These are phyloP conservation scores for Lipotes vexillifer DNA, from an alignment of 2,113 vertebrate genomes.

Conservation along the genomic window DNA sequence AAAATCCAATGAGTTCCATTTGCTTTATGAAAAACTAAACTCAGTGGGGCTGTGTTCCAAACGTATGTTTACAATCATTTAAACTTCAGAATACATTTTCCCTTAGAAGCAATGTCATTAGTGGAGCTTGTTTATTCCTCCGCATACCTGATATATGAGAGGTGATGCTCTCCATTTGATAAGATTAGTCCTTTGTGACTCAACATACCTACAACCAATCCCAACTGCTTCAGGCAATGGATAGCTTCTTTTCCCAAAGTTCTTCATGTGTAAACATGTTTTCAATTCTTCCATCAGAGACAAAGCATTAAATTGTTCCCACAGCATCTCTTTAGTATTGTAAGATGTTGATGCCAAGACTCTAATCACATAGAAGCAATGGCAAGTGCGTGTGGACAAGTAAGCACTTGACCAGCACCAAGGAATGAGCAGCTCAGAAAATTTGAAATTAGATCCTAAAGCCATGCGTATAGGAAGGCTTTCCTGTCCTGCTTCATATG, in stretches of 20 bases:
- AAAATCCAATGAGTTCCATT: background rate
- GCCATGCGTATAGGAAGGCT: background rate
- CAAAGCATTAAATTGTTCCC: background rate
- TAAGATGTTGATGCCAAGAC: background rate
- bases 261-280: background rate
- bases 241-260: background rate
- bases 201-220: background rate
- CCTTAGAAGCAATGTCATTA: background rate
- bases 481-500: background rate
- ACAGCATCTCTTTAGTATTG: background rate
- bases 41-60: background rate
- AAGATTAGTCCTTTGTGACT: background rate
- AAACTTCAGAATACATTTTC: background rate
- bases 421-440: background rate
- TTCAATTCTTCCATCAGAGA: background rate
- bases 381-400: fast-evolving
- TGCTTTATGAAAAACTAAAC: background rate
- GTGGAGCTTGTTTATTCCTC: background rate
- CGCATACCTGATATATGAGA: background rate
- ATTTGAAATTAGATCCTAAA: background rate
- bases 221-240: background rate
- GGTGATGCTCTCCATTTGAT: background rate
- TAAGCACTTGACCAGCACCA: background rate
- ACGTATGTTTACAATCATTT: background rate
- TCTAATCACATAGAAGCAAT: background rate